Percentiles rank a stretch among this genome's conserved stretches.
These are phyloP conservation scores for Columba livia DNA, from an alignment of 2,113 vertebrate species.

Conservation along the genomic window DNA sequence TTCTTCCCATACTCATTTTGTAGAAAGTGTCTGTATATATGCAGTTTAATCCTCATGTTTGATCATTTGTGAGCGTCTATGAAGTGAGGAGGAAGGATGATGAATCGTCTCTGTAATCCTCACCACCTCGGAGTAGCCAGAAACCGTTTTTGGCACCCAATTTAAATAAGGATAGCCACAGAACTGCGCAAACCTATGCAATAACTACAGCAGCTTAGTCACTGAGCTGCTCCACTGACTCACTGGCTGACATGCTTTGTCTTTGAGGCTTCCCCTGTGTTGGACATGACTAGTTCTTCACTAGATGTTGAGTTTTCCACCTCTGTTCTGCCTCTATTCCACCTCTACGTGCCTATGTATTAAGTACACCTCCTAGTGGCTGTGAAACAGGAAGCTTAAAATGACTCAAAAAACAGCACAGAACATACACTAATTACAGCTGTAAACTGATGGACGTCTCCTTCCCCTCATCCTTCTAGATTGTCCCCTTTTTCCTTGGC, in stretches of 20 bases:
- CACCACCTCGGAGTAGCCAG: not conserved
- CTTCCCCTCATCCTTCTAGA: not conserved
- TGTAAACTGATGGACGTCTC: not conserved
- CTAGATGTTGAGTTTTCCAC: not conserved
- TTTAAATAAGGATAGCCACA: not conserved
- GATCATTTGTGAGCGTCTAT: not conserved
- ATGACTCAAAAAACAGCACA: not conserved
- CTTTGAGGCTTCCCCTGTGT: not conserved
- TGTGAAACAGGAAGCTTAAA: not conserved
- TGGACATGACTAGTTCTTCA: not conserved
- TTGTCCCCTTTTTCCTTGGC: not conserved
- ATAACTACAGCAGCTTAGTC: not conserved
- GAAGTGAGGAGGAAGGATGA: not conserved
- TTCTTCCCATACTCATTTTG: not conserved
- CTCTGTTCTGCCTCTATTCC: too few relatives aligned
- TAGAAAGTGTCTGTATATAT: not conserved
- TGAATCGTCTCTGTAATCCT: not conserved
- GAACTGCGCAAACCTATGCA: not conserved
- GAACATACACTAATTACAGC: not conserved
- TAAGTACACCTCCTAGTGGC: constrained; percentile 45
- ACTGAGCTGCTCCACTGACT: not conserved
- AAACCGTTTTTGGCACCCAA: not conserved
- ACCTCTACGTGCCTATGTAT: not conserved
- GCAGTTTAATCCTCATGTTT: not conserved
- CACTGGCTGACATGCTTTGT: not conserved